A percentile compares a stretch with the other conserved stretches of the same genome.
Conservation (phyloP, 1,140 invertebrate genomes). For the Caenorhabditis tropicalis region DNA sequence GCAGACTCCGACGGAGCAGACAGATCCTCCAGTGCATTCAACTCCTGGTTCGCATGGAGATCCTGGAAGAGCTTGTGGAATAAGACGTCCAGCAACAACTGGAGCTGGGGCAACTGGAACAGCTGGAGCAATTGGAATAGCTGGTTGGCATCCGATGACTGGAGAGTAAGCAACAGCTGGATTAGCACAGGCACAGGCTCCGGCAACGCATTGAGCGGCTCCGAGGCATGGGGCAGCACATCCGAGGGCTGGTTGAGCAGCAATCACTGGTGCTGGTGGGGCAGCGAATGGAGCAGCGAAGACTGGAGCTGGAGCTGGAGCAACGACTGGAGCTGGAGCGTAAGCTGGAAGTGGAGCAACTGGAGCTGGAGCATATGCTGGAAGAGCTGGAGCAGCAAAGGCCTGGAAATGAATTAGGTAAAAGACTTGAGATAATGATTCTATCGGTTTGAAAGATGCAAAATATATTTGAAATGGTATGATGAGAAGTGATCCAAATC, state of each 20-base stretch:
- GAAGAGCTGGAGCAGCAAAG: background rate
- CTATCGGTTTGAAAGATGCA: too few relatives aligned
- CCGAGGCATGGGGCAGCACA: conserved; percentile 53
- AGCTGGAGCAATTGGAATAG: conserved; percentile 39
- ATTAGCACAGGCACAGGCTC: conserved; percentile 56
- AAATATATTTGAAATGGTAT: too few relatives aligned
- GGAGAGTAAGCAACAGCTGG: conserved; percentile 60
- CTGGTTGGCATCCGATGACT: conserved; percentile 57
- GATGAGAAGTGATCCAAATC: too few relatives aligned
- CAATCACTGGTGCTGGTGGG: conserved; percentile 32
- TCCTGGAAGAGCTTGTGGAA: conserved; percentile 67
- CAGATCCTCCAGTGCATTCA: conserved; percentile 66
- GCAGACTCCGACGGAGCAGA: conserved; percentile 66
- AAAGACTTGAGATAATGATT: too few relatives aligned
- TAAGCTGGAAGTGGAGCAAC: conserved; percentile 28
- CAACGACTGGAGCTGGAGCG: conserved; percentile 49
- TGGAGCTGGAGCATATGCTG: conserved; percentile 21
- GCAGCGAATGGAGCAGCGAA: conserved; percentile 34
- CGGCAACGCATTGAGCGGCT: conserved; percentile 53
- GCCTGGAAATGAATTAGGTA: background rate
- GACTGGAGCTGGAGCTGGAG: conserved; percentile 51
- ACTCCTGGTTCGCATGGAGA: conserved; percentile 69
- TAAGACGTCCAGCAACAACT: conserved; percentile 64
- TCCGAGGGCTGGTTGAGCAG: conserved; percentile 45
- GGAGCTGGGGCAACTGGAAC: conserved; percentile 58